Base-by-base conservation (phyloP, 2,888 invertebrate genomes). In the Papilio protenor region DNA sequence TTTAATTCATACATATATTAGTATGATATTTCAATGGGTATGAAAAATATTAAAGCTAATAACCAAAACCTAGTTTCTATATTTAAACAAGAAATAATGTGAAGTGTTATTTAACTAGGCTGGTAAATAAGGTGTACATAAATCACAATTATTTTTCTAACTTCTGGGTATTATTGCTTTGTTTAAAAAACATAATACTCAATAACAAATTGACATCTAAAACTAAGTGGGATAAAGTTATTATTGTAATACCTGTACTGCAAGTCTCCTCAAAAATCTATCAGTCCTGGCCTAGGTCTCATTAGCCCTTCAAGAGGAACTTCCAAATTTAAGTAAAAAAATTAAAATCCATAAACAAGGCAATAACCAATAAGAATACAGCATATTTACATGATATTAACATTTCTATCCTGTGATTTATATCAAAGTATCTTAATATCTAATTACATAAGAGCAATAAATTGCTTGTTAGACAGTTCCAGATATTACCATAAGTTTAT, bases 301-400 rank as follows among this genome's bases (percentile, higher is more conserved):
- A 40, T 16, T 74, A 71, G 77, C 70, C 77, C 61, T 64, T 75
- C 61, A 40, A 52, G 74, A 77, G 57, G 73, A 21, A 69, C 73
- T 33, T 61, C 71, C 52, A 70, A 70, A 70, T 59, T 4, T 57
- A 73, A 74, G 70, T 74, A 49, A 40, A 55, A 55, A 61, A 49
- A 27, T 55, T 57, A 73, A 79, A 64, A 80, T 73, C 72, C 75
- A 73, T 57, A 66, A 79, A 79, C 70, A 61, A 79, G 77, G 66
- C 66, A 57, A 78, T 78, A 78, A 75, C 52, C 75, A 72, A 76
- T 69, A 73, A 73, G 66, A 79, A 72, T 78, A 75, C 72, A 78
- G 79, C 78, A 77, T 81, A 80, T 80, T 81, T 81, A 81, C 81
- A 81, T 69, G 70, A 77, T 76, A 77, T 77, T 72, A 79, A 71